Base-by-base conservation (phyloP, 2,888 invertebrate genomes). In the Nymphalis polychloros region DNA sequence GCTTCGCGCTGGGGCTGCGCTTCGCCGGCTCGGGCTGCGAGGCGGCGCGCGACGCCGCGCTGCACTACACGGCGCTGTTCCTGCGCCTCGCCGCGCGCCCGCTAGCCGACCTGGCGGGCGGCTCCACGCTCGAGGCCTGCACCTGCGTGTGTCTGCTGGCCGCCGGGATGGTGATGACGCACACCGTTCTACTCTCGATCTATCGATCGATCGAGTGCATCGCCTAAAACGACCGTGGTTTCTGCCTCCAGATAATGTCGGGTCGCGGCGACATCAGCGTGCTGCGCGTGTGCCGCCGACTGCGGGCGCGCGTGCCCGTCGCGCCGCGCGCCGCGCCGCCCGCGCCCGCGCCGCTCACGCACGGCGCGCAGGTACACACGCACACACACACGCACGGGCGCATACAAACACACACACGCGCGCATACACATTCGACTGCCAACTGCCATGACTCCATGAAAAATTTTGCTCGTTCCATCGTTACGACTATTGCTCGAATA, bases 1-100 rank as follows among this genome's bases (percentile, higher is more conserved):
- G 98, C 77, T 96, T 99, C 93, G 97, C 97, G 8, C 89, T 99
- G 77, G 99, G 98, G 0, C 93, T 99, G 5, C 96, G 97, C 74
- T 99, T 96, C 93, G 99, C 99, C 0, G 99, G 99, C 49, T 96
- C 98, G 0, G 97, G 97, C 16, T 95, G 97, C 85, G 92, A 94
- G 65, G 94, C 95, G 64, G 99, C 98, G 0, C 96, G 96, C 67
- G 94, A 95, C 79, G 95, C 96, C 0, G 91, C 98, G 41, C 94
- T 96, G 72, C 94, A 95, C 80, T 97, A 95, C 84, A 95, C 95
- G 35, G 93, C 94, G 65, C 93, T 95, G 84, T 95, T 97, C 78
- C 93, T 96, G 8, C 93, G 94, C 0, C 87, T 97, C 10, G 94
- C 94, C 0, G 93, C 95, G 95, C 84, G 95, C 95, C 8, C 94